A percentile compares a stretch with the other conserved stretches of the same genome.
These are phyloP conservation scores for Chelonia mydas DNA, from an alignment of 2,797 vertebrate genomes.

Conservation along the genomic window DNA sequence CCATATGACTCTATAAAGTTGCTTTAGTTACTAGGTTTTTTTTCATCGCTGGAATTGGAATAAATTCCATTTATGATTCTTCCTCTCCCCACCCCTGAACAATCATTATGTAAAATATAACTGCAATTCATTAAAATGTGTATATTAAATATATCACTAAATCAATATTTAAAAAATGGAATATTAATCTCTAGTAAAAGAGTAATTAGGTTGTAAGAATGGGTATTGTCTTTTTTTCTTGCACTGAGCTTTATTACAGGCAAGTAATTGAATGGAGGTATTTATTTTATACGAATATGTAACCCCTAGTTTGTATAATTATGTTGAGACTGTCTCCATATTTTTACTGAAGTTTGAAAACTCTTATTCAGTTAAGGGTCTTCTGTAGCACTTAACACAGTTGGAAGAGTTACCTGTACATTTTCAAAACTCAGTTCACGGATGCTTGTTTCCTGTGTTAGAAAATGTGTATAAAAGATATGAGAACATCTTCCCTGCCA, in stretches of 20 bases:
- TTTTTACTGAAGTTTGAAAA: background rate
- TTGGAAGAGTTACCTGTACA: background rate
- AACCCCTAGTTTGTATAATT: background rate
- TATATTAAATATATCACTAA: background rate
- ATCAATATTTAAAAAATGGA: background rate
- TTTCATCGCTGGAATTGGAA: background rate
- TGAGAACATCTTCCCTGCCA: background rate
- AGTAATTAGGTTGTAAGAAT: background rate
- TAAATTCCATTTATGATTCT: background rate
- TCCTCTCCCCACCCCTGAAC: background rate
- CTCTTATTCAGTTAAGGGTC: background rate
- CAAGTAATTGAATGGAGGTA: background rate
- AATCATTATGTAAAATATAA: background rate
- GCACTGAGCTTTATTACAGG: background rate
- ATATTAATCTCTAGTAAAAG: background rate
- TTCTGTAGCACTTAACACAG: background rate
- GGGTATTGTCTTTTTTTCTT: background rate
- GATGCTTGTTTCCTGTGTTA: background rate
- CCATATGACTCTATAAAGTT: background rate
- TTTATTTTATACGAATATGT: background rate
- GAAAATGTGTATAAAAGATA: background rate
- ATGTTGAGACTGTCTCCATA: background rate
- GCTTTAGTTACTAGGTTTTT: background rate
- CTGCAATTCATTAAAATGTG: background rate
- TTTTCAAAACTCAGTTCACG: background rate